Base-by-base conservation (phyloP, 2,888 invertebrate species). In the Alviniconcha strummeri region DNA sequence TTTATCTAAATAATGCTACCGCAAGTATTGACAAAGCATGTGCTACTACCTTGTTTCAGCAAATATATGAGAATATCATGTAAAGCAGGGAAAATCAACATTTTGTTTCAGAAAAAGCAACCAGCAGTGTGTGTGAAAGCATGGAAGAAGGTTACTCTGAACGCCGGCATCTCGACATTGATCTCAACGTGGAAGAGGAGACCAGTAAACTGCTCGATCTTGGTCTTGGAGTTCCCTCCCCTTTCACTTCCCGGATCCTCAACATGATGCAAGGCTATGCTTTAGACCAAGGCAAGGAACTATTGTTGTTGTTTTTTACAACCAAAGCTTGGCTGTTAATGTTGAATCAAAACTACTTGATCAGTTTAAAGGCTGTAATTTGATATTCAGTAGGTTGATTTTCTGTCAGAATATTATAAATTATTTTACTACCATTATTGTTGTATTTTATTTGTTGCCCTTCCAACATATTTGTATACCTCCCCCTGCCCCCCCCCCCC, bases 191-290 rank as follows among this genome's bases (percentile, higher is more conserved):
- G 72, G 88, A 88, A 82, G 72, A 81, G 77, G 89, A 89, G 81
- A 88, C 88, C 15, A 82, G 83, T 67, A 80, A 85, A 5, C 84
- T 91, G 15, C 83, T 91, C n/a, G 89, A 90, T 64, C 85, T 91
- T 57, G 89, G 88, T 60, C 85, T 87, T 74, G 90, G 90, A 5
- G 83, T 87, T 2, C 84, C 86, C 71, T 89, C 87, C 54, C 90
- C 90, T 74, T 85, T 88, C n/a, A 88, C 89, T 1, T 82, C 84
- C 76, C 86, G 86, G 15, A 81, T 91, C 5, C 89, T 89, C 86
- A 85, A 84, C 36, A 87, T 86, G 86, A 90, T 92, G 90, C 84
- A 88, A 71, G 89, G 91, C 81, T 90, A 90, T 87, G 92, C 91
- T 52, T 87, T 87, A 71, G 83, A 84, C 77, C 91, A 91, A 89